Percentiles rank a stretch among this genome's conserved stretches.
Evolutionary conservation across 2,888 invertebrate genomes (phyloP).

Genomic region (Apamea crenata): DNA sequence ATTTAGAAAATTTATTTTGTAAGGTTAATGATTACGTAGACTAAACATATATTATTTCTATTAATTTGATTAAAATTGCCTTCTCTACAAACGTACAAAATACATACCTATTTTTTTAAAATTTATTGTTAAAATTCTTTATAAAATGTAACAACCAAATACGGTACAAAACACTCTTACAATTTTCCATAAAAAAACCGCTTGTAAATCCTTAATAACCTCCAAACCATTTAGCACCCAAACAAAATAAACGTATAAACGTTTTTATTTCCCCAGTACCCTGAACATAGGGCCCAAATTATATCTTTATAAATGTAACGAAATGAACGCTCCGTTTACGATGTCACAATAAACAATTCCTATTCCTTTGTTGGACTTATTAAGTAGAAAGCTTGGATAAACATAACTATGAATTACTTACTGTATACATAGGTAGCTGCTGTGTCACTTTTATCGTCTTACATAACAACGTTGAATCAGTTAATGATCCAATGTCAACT

Average conservation of each 20-base stretch:
- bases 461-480: neutral
- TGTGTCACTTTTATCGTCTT: slow-evolving; percentile 17
- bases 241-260: slow-evolving; percentile 38
- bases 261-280: slow-evolving; percentile 62
- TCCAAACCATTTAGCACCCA: slow-evolving; percentile 38
- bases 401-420: slow-evolving; percentile 39
- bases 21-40: neutral
- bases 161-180: neutral
- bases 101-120: neutral
- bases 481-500: neutral
- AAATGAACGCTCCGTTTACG: slow-evolving; percentile 76
- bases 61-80: neutral
- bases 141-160: neutral
- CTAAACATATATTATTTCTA: neutral
- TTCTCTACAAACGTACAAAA: neutral
- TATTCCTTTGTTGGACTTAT: slow-evolving; percentile 74
- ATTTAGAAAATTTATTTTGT: neutral
- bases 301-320: slow-evolving; percentile 71
- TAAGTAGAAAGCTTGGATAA: slow-evolving; percentile 76
- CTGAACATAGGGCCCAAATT: slow-evolving; percentile 66
- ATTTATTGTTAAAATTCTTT: neutral
- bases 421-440: slow-evolving; percentile 1
- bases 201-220: slow-evolving; percentile 24
- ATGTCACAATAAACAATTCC: slow-evolving; percentile 73
- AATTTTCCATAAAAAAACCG: neutral